Conservation (phyloP, 2,888 invertebrate species). For the Parnassius apollo region DNA sequence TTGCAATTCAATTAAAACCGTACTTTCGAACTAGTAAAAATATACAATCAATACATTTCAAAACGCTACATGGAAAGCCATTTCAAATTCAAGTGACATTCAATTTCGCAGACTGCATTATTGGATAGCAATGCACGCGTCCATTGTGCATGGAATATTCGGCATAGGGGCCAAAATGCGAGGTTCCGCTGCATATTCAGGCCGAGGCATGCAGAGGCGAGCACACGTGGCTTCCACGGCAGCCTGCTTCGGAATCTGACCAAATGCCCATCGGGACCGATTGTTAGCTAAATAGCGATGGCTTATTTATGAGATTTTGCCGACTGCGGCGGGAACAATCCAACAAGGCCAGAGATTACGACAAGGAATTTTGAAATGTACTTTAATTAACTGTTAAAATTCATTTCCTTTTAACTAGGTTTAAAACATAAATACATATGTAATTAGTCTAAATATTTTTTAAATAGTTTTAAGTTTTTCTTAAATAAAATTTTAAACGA, state of each 20-base stretch:
- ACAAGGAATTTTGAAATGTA: slow-evolving; percentile 42
- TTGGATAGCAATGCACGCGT: slow-evolving; percentile 61
- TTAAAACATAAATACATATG: neutral
- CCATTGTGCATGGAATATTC: slow-evolving; percentile 72
- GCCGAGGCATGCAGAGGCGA: slow-evolving; percentile 64
- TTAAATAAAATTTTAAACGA: no score
- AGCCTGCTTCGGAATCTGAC: slow-evolving; percentile 74
- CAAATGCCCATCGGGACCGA: slow-evolving; percentile 77
- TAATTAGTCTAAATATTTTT: no score
- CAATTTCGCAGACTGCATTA: slow-evolving; percentile 54
- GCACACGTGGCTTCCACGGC: slow-evolving; percentile 76
- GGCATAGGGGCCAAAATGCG: slow-evolving; percentile 70
- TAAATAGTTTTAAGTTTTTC: no score
- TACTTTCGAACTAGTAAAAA: no score
- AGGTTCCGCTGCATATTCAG: slow-evolving; percentile 65
- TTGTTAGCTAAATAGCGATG: slow-evolving; percentile 73
- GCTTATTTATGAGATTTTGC: slow-evolving; percentile 66
- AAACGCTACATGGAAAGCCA: slow-evolving; percentile 25
- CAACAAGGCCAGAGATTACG: slow-evolving; percentile 42
- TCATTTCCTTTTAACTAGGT: slow-evolving; percentile 7
- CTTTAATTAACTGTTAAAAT: slow-evolving; percentile 24
- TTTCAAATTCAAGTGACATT: slow-evolving; percentile 41
- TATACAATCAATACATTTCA: slow-evolving; percentile 16
- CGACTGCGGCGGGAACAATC: slow-evolving; percentile 47
- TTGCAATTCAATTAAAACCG: no score